Conservation (phyloP, 23 tunicate species). For the Styela plicata region DNA sequence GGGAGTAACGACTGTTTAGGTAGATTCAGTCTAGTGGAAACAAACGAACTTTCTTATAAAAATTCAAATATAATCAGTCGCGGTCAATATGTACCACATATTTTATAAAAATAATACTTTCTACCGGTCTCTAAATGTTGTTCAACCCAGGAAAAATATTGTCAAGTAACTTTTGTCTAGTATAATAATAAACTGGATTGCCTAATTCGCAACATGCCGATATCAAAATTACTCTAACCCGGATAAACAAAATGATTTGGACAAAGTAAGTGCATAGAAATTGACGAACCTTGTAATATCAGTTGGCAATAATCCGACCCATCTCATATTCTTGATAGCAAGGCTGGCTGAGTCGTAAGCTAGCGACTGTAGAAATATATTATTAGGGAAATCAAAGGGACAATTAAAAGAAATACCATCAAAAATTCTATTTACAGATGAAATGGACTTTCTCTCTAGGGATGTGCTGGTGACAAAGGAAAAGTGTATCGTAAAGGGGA, state of each 20-base stretch:
- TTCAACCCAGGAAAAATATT: no score
- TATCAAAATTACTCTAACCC: background rate
- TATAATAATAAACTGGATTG: no score
- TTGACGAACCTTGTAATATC: conserved; percentile 57
- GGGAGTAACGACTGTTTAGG: conserved; percentile 53
- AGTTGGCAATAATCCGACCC: conserved; percentile 92
- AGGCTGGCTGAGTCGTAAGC: conserved; percentile 58
- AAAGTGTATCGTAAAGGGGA: no score
- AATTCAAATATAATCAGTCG: background rate
- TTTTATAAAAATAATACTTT: no score
- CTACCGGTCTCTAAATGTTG: no score
- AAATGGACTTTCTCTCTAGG: no score
- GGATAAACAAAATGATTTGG: background rate
- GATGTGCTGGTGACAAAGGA: no score
- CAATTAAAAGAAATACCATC: no score
- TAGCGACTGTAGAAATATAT: conserved; percentile 50
- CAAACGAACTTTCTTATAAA: background rate
- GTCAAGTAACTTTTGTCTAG: no score
- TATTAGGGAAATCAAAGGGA: no score
- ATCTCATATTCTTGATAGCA: conserved; percentile 55
- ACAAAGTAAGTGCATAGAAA: background rate
- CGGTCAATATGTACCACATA: background rate
- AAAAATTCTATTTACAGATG: no score
- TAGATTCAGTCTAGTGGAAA: conserved; percentile 37
- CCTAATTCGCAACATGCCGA: no score